phyloP scores from a whole-genome alignment of 1,140 invertebrate genomes.

The Drosophila simulans region DNA sequence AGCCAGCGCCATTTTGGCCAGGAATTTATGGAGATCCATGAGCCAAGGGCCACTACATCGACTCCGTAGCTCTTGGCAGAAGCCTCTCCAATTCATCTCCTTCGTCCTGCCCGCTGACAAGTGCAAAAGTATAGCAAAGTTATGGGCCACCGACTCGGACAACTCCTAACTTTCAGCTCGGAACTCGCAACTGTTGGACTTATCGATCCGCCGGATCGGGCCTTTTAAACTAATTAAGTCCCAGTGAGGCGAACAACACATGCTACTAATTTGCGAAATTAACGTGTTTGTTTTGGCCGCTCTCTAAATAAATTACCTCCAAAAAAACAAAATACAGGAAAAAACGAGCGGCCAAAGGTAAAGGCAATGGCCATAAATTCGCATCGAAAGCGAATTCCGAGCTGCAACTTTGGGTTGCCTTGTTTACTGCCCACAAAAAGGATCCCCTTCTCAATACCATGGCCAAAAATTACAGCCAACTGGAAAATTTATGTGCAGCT shows the following conservation, averaged over 20 bases:
- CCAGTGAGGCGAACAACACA: conserved; percentile 52
- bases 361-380: conserved; percentile 69
- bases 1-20: conserved; percentile 59
- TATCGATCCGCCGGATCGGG: conserved; percentile 58
- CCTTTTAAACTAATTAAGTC: conserved; percentile 81
- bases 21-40: conserved; percentile 70
- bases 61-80: conserved; percentile 4
- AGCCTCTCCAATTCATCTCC: conserved; percentile 54
- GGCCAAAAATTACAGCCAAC: conserved; percentile 58
- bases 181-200: conserved; percentile 69
- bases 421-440: conserved; percentile 59
- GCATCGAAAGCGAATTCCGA: conserved; percentile 58
- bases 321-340: conserved; percentile 22
- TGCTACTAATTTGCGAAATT: conserved; percentile 76
- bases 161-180: neutral
- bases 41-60: conserved; percentile 63
- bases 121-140: conserved; percentile 58
- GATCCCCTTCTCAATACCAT: conserved; percentile 6
- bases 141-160: conserved; percentile 45
- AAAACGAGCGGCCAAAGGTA: conserved; percentile 41
- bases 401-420: conserved; percentile 63
- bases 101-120: conserved; percentile 65
- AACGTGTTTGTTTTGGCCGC: conserved; percentile 73
- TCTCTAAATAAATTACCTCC: conserved; percentile 62
- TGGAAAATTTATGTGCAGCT: conserved; percentile 66